A percentile compares a stretch with the other conserved stretches of the same genome.
Evolutionary conservation across 2,797 vertebrate genomes (phyloP).

Genomic region (Sebastes melanostomus): DNA sequence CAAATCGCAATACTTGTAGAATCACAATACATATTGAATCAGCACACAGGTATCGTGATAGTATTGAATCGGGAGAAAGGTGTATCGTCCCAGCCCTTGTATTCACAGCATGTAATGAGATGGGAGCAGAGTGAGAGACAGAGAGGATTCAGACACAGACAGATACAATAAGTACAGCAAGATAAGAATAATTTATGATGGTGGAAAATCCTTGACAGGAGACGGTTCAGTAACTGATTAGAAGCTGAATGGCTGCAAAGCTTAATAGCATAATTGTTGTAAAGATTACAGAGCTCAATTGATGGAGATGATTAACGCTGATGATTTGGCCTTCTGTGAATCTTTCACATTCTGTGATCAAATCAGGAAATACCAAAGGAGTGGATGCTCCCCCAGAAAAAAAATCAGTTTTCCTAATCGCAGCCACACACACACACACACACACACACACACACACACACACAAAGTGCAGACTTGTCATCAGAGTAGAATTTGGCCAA

Average conservation of each 20-base stretch:
- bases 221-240: constrained; percentile 23
- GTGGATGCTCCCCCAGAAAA: constrained; percentile 17
- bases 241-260: constrained; percentile 15
- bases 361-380: constrained; percentile 58
- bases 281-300: constrained; percentile 24
- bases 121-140: constrained; percentile 2
- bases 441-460: background rate
- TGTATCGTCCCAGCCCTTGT: no score
- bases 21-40: no score
- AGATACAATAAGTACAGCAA: constrained; percentile 20
- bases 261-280: background rate
- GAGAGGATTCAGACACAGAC: constrained; percentile 27
- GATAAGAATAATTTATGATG: constrained; percentile 37
- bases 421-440: background rate
- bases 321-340: constrained; percentile 29
- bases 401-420: constrained; percentile 26
- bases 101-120: constrained; percentile 34
- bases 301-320: constrained; percentile 21
- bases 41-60: no score
- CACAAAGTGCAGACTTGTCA: constrained; percentile 32
- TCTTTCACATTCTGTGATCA: constrained; percentile 35
- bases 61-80: no score
- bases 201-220: constrained; percentile 31
- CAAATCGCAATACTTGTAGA: no score
- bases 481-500: constrained; percentile 44